Evolutionary conservation across 2,888 invertebrate genomes (phyloP), one percentile per base, ranked within the genome.

Genomic region (Apantesis nais): DNA sequence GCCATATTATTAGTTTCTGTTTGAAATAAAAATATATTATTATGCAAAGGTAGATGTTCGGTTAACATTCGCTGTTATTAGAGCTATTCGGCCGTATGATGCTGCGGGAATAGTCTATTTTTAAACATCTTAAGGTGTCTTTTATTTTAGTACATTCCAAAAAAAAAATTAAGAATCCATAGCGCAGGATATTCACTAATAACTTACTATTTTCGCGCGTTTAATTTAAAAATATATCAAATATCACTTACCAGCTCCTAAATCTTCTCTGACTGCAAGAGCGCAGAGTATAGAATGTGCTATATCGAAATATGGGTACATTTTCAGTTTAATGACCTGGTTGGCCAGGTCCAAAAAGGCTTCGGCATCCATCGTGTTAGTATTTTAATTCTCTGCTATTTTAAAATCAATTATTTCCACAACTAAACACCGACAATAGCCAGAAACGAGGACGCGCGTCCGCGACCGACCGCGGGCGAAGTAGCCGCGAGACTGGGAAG

Each of bases 261-360:
- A 96, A 96, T 99, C 99, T 93, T 99, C 99, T 88, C 99, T 96
- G 81, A 99, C 99, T 86, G 98, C 98, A 85, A 99, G 96, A 88
- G 99, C 99, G 95, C 98, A 99, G 84, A 99, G 95, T 86, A 98
- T 96, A 93, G 98, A 99, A 95, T 99, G 99, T 83, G 99, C 99
- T 87, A 99, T 97, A 93, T 99, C 99, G 95, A 99, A 99, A 96
- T 99, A 99, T 70, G 99, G 99, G 91, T 98, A 99, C 99, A 99
- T 99, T 96, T 99, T 99, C 84, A 99, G 96, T 95, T 99, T 99
- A 85, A 99, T 98, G 96, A 99, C 98, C 96, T 99, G 98, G 95
- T 99, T 99, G 95, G 99, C 99, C 96, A 99, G 97, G 95, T 99
- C 99, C 90, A 99, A 96, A 95, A 99, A 99, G 78, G 98, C 97